phyloP scores from a whole-genome alignment of 1,140 invertebrate genomes.

The Bombus confusus region DNA sequence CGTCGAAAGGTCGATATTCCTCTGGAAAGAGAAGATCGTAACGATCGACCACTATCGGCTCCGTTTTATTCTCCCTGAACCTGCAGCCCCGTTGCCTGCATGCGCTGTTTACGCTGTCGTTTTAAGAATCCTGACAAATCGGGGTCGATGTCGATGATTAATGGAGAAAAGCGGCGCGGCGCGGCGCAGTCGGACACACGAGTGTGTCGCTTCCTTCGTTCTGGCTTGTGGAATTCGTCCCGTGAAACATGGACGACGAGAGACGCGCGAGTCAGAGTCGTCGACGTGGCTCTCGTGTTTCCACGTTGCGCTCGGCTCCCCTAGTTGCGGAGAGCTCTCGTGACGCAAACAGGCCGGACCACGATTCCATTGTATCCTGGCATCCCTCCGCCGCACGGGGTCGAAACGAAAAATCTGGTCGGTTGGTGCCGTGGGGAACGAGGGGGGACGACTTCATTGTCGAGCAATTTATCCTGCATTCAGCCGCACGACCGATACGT shows the following conservation, averaged over 20 bases:
- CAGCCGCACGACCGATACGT: slow-evolving; percentile 45
- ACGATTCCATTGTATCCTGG: slow-evolving; percentile 45
- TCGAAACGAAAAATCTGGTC: slow-evolving; percentile 28
- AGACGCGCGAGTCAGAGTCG: neutral
- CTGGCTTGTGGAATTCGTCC: slow-evolving; percentile 23
- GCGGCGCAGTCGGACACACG: neutral
- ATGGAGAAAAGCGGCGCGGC: slow-evolving; percentile 13
- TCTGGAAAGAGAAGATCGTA: neutral
- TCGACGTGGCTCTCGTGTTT: neutral
- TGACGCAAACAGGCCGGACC: slow-evolving; percentile 47
- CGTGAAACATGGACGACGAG: slow-evolving; percentile 1
- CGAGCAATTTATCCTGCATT: slow-evolving; percentile 68
- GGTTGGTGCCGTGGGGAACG: neutral
- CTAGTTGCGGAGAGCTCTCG: neutral
- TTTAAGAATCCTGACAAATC: slow-evolving; percentile 56
- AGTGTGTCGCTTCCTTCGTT: slow-evolving; percentile 16
- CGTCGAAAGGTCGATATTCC: neutral
- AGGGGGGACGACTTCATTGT: slow-evolving; percentile 59
- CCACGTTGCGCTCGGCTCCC: slow-evolving; percentile 4
- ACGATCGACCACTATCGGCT: neutral
- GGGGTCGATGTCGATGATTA: slow-evolving; percentile 39
- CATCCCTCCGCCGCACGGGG: slow-evolving; percentile 31
- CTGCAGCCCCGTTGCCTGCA: too few species aligned
- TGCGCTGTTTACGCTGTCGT: slow-evolving; percentile 6
- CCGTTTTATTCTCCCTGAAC: neutral